Percentiles rank a stretch among this genome's conserved stretches.
These are phyloP conservation scores for Tetraneura akinire DNA, from an alignment of 1,140 invertebrate species.

Conservation along the genomic window DNA sequence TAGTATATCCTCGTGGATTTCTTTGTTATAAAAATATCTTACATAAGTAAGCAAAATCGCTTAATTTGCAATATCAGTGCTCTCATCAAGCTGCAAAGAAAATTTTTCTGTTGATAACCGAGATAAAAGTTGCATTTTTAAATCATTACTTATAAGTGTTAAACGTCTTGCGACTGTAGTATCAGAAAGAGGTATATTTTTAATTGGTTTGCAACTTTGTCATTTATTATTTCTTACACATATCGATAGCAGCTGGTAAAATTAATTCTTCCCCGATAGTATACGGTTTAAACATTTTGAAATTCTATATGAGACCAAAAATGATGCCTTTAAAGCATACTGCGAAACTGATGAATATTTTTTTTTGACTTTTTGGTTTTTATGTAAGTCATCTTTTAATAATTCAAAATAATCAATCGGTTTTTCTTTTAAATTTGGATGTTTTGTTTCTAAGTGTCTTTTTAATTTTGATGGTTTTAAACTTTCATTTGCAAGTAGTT, in stretches of 20 bases:
- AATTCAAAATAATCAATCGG: neutral
- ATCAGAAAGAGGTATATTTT: slow-evolving; percentile 18
- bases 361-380: slow-evolving; percentile 16
- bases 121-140: neutral
- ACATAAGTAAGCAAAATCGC: neutral
- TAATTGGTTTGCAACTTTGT: slow-evolving; percentile 34
- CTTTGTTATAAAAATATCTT: neutral
- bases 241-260: slow-evolving; percentile 32
- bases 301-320: slow-evolving; percentile 55
- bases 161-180: neutral
- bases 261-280: slow-evolving; percentile 53
- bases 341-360: slow-evolving; percentile 23
- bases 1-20: neutral
- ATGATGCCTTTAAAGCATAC: slow-evolving; percentile 15
- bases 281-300: slow-evolving; percentile 52
- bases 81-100: neutral
- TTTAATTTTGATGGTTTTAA: slow-evolving; percentile 31
- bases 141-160: neutral
- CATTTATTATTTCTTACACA: neutral
- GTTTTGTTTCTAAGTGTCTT: slow-evolving; percentile 25
- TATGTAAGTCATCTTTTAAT: slow-evolving; percentile 4
- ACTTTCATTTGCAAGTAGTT: neutral
- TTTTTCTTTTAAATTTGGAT: slow-evolving; percentile 32
- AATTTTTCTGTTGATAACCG: neutral
- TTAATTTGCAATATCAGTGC: neutral